phyloP scores from a whole-genome alignment of 2,113 vertebrate species.

The Arvicanthis niloticus region DNA sequence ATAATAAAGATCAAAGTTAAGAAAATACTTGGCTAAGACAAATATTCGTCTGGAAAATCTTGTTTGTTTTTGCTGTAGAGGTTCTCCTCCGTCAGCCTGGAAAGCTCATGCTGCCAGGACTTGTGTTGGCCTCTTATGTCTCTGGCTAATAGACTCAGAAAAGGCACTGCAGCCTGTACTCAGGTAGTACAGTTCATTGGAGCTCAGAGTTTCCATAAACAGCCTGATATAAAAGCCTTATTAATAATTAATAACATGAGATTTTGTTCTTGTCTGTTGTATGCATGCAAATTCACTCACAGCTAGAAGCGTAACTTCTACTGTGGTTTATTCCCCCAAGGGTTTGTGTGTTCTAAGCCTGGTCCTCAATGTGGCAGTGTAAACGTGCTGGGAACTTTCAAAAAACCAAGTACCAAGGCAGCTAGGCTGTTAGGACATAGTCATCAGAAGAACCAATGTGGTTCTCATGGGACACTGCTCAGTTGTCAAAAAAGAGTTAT shows the following conservation, averaged over 20 bases:
- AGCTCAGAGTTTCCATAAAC: slow-evolving; percentile 20
- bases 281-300: not conserved
- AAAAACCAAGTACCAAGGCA: not conserved
- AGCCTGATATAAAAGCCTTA: not conserved
- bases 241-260: not conserved
- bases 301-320: not conserved
- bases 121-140: not conserved
- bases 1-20: slow-evolving; percentile 1
- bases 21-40: not conserved
- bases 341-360: not conserved
- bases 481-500: not conserved
- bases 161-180: not conserved
- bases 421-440: not conserved
- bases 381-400: not conserved
- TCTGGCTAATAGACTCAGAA: slow-evolving; percentile 1
- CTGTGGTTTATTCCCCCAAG: not conserved
- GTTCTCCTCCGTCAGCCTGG: not conserved
- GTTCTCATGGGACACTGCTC: not conserved
- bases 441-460: not conserved
- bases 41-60: not conserved
- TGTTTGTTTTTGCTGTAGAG: not conserved
- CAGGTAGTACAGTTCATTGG: not conserved
- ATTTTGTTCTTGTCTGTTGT: slow-evolving; percentile 7
- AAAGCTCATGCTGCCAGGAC: not conserved
- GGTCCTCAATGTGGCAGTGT: not conserved